Evolutionary conservation across 2,113 vertebrate species (phyloP).

Genomic region (Callospermophilus lateralis): DNA sequence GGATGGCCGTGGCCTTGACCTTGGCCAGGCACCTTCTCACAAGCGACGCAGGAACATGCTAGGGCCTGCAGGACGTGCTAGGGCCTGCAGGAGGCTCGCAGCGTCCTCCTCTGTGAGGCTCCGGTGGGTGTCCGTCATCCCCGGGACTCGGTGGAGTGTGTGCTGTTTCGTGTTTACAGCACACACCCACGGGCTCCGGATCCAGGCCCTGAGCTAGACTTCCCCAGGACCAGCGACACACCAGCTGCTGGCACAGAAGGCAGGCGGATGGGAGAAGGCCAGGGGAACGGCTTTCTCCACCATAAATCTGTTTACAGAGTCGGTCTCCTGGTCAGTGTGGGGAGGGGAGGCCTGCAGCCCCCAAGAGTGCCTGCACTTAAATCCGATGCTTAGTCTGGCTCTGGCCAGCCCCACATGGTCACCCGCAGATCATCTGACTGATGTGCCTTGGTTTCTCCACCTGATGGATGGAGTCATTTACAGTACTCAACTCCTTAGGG

Average conservation of each 20-base stretch:
- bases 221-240: neutral
- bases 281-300: neutral
- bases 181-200: neutral
- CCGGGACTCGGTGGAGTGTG: accelerated
- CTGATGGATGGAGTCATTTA: neutral
- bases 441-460: slow-evolving; percentile 2
- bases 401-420: neutral
- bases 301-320: neutral
- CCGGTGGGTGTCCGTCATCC: neutral
- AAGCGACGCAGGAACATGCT: neutral
- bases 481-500: neutral
- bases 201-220: neutral
- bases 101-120: neutral
- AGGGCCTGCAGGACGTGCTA: neutral
- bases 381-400: neutral
- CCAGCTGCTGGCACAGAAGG: neutral
- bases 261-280: neutral
- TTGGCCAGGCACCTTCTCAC: neutral
- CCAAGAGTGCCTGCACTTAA: neutral
- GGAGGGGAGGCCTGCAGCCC: no score
- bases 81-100: neutral
- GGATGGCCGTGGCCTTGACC: neutral
- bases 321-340: no score
- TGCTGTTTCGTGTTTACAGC: neutral
- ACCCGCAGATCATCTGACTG: neutral